Evolutionary conservation across 2,113 vertebrate genomes (phyloP), one percentile per base, ranked within the genome.

Genomic region (Oncorhynchus keta): DNA sequence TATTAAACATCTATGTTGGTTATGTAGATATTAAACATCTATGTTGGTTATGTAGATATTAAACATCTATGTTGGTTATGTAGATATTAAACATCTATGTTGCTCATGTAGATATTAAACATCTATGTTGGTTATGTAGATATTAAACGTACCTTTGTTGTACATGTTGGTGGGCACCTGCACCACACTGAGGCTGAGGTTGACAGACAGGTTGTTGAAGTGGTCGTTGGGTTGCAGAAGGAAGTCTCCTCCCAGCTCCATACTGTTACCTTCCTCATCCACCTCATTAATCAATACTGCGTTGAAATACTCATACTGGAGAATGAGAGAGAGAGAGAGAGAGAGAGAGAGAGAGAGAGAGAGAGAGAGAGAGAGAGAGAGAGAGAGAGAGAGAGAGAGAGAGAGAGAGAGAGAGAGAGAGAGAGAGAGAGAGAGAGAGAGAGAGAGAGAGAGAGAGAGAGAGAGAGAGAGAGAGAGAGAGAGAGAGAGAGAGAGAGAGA

Each of bases 141-240:
- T 61, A n/a, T 8, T 62, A 16, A 24, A 62, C n/a, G 2, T 62
- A 62, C 59, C 59, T 62, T 99, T 99, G 87, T 99, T 99, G 88
- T 99, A 99, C 96, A 99, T 98, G 88, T 99, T 99, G 22, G 98
- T 99, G 79, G 98, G 98, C 35, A 99, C 97, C 89, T 99, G 98
- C 67, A 99, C 97, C 0, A 97, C 97, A 64, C 98, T 99, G 89
- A 99, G 92, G 57, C 97, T 99, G 79, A 98, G 93, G 83, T 99
- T 99, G 83, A 99, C 98, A 13, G 97, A 97, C 84, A 99, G 87
- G 82, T 99, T 98, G 90, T 99, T 99, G 89, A 99, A 99, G 90
- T 99, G 98, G 81, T 99, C 97, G 18, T 98, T 98, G 28, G 98
- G 97, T 74, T 98, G 95, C 80, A 99, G 92, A 84, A 98, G 92